These are phyloP conservation scores for Ptilodon capucinus DNA, from an alignment of 2,888 invertebrate species.

Conservation along the genomic window DNA sequence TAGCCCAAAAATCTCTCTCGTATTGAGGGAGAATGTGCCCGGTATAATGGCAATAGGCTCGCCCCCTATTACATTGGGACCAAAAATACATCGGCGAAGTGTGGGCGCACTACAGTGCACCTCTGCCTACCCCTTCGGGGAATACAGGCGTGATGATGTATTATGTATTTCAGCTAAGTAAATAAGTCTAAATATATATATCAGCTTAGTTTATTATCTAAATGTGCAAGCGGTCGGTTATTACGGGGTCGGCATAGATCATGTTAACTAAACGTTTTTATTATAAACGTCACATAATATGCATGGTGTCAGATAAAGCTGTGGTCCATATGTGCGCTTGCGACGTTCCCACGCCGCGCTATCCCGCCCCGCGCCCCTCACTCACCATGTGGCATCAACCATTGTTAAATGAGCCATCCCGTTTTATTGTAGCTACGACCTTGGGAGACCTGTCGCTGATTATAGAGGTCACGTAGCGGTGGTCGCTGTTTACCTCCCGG, in stretches of 20 bases:
- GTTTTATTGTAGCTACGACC: constrained; percentile 29
- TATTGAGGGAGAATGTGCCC: too few species aligned
- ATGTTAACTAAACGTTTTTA: constrained; percentile 71
- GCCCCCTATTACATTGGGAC: too few species aligned
- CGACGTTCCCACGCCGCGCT: constrained; percentile 66
- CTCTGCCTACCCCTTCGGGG: too few species aligned
- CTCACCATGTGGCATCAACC: constrained; percentile 68
- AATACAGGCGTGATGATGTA: too few species aligned
- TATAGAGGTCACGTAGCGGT: constrained; percentile 42
- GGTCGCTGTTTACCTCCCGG: constrained; percentile 70
- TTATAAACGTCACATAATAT: constrained; percentile 65
- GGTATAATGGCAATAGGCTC: too few species aligned
- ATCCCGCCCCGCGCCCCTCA: constrained; percentile 44
- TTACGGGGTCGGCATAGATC: constrained; percentile 57
- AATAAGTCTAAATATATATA: too few species aligned
- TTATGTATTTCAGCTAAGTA: too few species aligned
- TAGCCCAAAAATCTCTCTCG: too few species aligned
- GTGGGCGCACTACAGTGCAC: too few species aligned
- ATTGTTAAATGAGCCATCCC: constrained; percentile 49
- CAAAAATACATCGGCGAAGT: too few species aligned
- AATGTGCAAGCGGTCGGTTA: constrained; percentile 55
- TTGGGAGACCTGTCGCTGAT: constrained; percentile 20
- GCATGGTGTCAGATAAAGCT: constrained; percentile 73
- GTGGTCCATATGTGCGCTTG: constrained; percentile 73
- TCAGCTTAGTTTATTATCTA: constrained; percentile 50